Evolutionary conservation across 2,888 invertebrate species (phyloP).

Genomic region (Apotomis turbidana): DNA sequence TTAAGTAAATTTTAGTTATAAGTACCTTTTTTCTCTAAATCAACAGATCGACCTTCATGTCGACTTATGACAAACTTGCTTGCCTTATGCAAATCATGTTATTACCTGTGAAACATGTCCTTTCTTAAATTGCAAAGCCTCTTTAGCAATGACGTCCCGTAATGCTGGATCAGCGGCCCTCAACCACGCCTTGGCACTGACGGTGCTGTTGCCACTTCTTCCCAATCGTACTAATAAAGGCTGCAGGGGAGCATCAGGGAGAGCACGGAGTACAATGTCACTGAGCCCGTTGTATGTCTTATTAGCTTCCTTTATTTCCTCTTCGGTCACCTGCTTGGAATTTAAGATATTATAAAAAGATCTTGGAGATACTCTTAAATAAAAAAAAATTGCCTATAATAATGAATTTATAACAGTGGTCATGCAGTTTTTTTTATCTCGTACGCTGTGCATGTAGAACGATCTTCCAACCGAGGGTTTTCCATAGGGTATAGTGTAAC

Average conservation of each 20-base stretch:
- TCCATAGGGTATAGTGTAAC: too few species aligned
- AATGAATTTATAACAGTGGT: too few species aligned
- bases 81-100: too few species aligned
- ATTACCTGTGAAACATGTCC: slow-evolving; percentile 80
- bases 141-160: slow-evolving; percentile 92
- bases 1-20: too few species aligned
- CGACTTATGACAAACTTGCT: too few species aligned
- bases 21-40: too few species aligned
- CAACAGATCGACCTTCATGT: too few species aligned
- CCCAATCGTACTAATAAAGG: slow-evolving; percentile 89
- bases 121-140: slow-evolving; percentile 92
- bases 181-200: slow-evolving; percentile 88
- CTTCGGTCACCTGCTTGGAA: slow-evolving; percentile 85
- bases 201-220: slow-evolving; percentile 74
- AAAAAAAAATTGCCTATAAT: too few species aligned
- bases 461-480: too few species aligned
- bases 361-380: background rate
- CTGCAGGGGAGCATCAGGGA: slow-evolving; percentile 91
- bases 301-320: slow-evolving; percentile 88
- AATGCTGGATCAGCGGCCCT: slow-evolving; percentile 89
- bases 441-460: too few species aligned
- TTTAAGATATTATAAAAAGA: slow-evolving; percentile 48
- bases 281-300: slow-evolving; percentile 89
- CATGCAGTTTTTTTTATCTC: too few species aligned
- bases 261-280: slow-evolving; percentile 90